Base-by-base conservation (phyloP, 2,888 invertebrate genomes). In the Nomada fucata region DNA sequence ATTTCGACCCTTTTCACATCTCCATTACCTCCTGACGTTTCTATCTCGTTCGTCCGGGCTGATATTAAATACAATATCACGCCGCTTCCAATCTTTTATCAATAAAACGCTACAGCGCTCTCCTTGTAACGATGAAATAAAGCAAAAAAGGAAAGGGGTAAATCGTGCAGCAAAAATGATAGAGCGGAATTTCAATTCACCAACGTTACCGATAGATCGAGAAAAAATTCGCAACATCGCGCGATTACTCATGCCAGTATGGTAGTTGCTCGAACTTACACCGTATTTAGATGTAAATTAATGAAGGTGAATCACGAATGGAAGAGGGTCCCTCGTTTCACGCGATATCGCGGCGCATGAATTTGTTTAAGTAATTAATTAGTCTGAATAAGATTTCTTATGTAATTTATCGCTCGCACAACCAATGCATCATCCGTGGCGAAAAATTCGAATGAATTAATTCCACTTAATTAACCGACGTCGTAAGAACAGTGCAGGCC, bases 261-360 rank as follows among this genome's bases (percentile, higher is more conserved):
- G 36, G 61, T 71, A 69, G 71, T 71, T 20, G 59, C 52, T 71
- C 52, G 63, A 80, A 68, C 60, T 82, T 76, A 70, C 65, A 74
- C 60, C 75, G 60, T 82, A 82, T 82, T 82, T 82, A 82, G 71
- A 82, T 82, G 79, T 71, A 82, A 82, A 82, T 82, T 82, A 82
- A 82, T 79, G 82, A 79, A 76, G 74, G 76, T 76, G 82, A 76
- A 82, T 79, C 71, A 71, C 75, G 75, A 79, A 80, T 64, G 71
- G 75, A 20, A 29, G 65, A 26, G n/a, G 3, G 44, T 44, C 67
- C 42, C 44, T 59, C 65, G 47, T 71, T 76, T 68, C 52, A 42
- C 75, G 57, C 79, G 79, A 73, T 73, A 79, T 63, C 69, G 53
- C 64, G 26, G 20, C 42, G 61, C 76, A 71, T 82, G 75, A 82